phyloP scores from a whole-genome alignment of 2,888 invertebrate species.

The Cheilosia vernalis region DNA sequence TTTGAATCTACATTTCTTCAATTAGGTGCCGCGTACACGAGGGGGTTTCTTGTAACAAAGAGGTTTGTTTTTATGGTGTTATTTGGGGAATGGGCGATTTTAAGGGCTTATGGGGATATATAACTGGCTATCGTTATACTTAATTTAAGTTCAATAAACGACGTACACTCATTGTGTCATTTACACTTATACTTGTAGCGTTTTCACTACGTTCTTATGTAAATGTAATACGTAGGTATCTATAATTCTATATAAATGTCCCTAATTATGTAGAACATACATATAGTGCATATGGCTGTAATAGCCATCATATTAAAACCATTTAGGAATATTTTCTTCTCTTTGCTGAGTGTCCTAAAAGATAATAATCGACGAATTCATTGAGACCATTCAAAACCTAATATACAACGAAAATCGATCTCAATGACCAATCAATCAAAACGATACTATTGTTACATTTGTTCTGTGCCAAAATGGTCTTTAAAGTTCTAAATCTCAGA shows the following conservation, averaged over 20 bases:
- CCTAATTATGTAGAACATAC: neutral
- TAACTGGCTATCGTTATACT: constrained; percentile 2
- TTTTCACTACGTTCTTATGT: neutral
- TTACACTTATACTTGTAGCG: neutral
- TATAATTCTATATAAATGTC: no score
- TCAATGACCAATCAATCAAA: constrained; percentile 73
- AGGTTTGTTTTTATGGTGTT: constrained; percentile 11
- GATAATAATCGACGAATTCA: constrained; percentile 30
- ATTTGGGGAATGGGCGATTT: constrained; percentile 2
- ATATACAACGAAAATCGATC: constrained; percentile 57
- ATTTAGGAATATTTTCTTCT: constrained; percentile 29
- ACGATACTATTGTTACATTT: constrained; percentile 68
- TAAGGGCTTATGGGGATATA: neutral
- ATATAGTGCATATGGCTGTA: neutral
- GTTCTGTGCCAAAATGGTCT: constrained; percentile 53
- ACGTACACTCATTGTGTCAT: neutral
- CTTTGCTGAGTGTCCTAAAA: constrained; percentile 20
- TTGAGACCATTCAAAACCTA: constrained; percentile 12
- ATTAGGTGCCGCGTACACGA: constrained; percentile 35
- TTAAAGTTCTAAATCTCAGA: constrained; percentile 20
- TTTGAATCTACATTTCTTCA: constrained; percentile 32
- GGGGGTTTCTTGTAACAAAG: constrained; percentile 6
- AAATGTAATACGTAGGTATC: neutral
- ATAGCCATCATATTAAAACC: constrained; percentile 31
- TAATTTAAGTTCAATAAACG: constrained; percentile 45